A percentile compares a stretch with the other conserved stretches of the same genome.
phyloP scores from a whole-genome alignment of 2,888 invertebrate genomes.

The Buathra laborator region DNA sequence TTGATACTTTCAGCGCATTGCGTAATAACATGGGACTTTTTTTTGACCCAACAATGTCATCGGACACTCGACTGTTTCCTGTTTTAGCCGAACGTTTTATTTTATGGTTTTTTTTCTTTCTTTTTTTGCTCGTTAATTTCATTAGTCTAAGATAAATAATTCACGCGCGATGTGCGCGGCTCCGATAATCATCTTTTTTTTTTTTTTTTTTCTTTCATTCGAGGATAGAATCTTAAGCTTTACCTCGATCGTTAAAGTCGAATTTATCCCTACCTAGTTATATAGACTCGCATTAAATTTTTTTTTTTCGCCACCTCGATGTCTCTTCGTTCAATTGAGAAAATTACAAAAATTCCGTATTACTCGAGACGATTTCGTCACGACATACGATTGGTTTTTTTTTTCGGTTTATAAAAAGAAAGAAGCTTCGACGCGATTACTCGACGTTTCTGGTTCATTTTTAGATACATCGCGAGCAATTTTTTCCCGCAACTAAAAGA shows the following conservation, averaged over 20 bases:
- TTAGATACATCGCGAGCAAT: slow-evolving; percentile 11
- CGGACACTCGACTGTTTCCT: slow-evolving; percentile 15
- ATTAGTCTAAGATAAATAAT: slow-evolving; percentile 64
- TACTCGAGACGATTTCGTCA: slow-evolving; percentile 13
- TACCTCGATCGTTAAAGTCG: slow-evolving; percentile 56
- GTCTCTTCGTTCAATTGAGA: slow-evolving; percentile 36
- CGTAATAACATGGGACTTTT: slow-evolving; percentile 16
- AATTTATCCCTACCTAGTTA: slow-evolving; percentile 59
- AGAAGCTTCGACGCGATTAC: slow-evolving; percentile 2
- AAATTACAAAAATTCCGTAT: slow-evolving; percentile 58
- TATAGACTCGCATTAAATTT: slow-evolving; percentile 43
- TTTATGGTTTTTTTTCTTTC: slow-evolving; percentile 3
- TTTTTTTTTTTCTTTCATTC: slow-evolving; percentile 26
- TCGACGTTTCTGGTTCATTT: background rate
- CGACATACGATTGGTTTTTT: slow-evolving; percentile 1
- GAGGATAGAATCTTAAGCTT: slow-evolving; percentile 59
- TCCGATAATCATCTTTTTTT: slow-evolving; percentile 10
- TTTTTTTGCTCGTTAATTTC: slow-evolving; percentile 38
- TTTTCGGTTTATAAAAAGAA: slow-evolving; percentile 3
- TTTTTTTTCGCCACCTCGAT: slow-evolving; percentile 22
- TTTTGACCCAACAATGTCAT: slow-evolving; percentile 13
- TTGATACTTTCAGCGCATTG: slow-evolving; percentile 46
- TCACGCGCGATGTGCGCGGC: slow-evolving; percentile 35
- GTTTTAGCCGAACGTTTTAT: slow-evolving; percentile 15
- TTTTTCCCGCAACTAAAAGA: slow-evolving; percentile 9